These are phyloP conservation scores for Acanthococcus lagerstroemiae DNA, from an alignment of 2,888 invertebrate genomes.

Conservation along the genomic window DNA sequence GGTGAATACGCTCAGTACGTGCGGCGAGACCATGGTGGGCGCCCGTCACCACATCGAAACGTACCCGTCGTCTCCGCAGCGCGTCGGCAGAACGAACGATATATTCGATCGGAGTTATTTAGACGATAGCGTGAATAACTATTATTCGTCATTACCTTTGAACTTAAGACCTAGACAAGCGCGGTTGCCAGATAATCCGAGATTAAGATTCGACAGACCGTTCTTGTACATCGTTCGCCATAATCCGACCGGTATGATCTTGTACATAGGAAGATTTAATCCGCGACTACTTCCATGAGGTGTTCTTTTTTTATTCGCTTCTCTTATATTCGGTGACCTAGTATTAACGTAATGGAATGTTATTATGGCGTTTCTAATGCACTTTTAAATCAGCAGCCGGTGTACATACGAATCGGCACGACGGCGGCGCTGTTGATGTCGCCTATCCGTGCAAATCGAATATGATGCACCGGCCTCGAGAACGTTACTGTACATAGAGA, in stretches of 20 bases:
- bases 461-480: too few species aligned
- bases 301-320: neutral
- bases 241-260: constrained; percentile 81
- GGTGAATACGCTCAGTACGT: constrained; percentile 71
- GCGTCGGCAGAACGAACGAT: constrained; percentile 38
- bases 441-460: too few species aligned
- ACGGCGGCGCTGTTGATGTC: too few species aligned
- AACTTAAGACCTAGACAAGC: constrained; percentile 60
- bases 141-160: constrained; percentile 50
- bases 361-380: neutral
- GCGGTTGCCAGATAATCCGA: constrained; percentile 48
- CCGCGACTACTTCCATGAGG: constrained; percentile 59
- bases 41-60: constrained; percentile 71
- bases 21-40: constrained; percentile 59
- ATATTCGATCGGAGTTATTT: neutral
- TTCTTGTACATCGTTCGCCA: constrained; percentile 82
- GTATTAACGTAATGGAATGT: neutral
- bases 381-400: neutral
- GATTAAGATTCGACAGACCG: constrained; percentile 74
- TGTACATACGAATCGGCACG: too few species aligned
- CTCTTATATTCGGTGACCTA: neutral
- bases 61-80: constrained; percentile 58
- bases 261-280: constrained; percentile 80
- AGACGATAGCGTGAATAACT: constrained; percentile 26
- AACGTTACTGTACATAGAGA: too few species aligned